Conservation (phyloP, 2,797 vertebrate genomes). For the Cyprinodon diabolis region DNA sequence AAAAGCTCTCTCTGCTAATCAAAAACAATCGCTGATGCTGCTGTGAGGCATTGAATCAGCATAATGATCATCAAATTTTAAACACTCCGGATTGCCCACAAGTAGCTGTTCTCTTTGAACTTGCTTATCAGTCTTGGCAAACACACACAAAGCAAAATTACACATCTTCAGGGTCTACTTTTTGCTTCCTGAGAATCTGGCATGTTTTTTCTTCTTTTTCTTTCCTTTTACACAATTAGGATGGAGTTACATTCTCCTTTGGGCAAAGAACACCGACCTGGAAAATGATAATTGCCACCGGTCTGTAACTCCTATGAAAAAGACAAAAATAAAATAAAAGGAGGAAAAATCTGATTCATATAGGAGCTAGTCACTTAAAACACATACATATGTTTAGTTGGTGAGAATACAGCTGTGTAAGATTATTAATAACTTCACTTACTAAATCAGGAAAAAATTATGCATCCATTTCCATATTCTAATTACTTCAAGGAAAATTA, state of each 20-base stretch:
- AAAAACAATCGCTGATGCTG: slow-evolving; percentile 29
- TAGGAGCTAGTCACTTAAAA: slow-evolving; percentile 28
- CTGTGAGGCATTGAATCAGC: slow-evolving; percentile 50
- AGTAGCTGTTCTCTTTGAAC: slow-evolving; percentile 41
- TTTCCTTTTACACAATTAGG: slow-evolving; percentile 29
- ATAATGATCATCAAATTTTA: slow-evolving; percentile 64
- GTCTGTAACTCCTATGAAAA: slow-evolving; percentile 23
- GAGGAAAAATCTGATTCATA: background rate
- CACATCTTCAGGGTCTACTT: slow-evolving; percentile 53
- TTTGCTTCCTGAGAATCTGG: slow-evolving; percentile 52
- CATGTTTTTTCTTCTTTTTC: slow-evolving; percentile 16
- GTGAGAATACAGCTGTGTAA: slow-evolving; percentile 18
- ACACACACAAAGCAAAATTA: slow-evolving; percentile 18
- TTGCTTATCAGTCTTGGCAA: slow-evolving; percentile 13
- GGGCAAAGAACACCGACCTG: slow-evolving; percentile 57
- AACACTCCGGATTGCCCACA: slow-evolving; percentile 35
- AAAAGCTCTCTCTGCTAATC: slow-evolving; percentile 40
- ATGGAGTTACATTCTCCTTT: slow-evolving; percentile 41
- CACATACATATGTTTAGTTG: slow-evolving; percentile 23
- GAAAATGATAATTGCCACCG: slow-evolving; percentile 51
- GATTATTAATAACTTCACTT: slow-evolving; percentile 1
- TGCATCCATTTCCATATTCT: background rate
- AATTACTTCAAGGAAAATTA: background rate
- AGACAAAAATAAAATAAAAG: too few species aligned
- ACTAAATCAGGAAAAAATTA: background rate